Conservation (phyloP, 2,113 vertebrate genomes). For the Marmota monax region DNA sequence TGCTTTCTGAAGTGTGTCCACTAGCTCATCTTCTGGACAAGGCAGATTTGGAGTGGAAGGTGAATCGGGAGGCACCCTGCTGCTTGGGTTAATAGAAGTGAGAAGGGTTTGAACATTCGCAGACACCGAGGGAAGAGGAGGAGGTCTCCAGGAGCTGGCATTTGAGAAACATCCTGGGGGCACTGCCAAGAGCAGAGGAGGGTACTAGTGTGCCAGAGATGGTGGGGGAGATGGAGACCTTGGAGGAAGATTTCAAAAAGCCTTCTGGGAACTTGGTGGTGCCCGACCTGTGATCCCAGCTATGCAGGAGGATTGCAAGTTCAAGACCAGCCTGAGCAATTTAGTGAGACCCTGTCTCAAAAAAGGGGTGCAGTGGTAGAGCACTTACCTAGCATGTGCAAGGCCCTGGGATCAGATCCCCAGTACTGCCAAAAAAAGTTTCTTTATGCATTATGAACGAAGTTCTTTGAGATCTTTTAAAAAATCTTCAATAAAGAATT, state of each 20-base stretch:
- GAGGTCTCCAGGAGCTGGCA: neutral
- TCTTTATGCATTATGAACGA: neutral
- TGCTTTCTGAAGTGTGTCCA: neutral
- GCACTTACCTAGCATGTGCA: neutral
- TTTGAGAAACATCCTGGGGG: neutral
- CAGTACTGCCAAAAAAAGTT: too few relatives aligned
- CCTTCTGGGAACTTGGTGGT: neutral
- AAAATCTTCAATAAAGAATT: neutral
- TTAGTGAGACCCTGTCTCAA: neutral
- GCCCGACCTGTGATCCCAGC: neutral
- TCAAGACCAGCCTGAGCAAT: neutral
- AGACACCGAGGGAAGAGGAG: neutral
- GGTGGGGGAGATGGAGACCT: neutral
- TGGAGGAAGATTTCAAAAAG: neutral
- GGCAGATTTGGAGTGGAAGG: neutral
- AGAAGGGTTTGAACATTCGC: neutral
- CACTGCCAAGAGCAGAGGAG: neutral
- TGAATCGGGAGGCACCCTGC: neutral
- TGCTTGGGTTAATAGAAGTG: neutral
- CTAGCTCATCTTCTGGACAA: neutral
- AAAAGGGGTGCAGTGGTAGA: neutral
- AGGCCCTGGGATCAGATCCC: too few relatives aligned
- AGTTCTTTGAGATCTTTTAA: neutral
- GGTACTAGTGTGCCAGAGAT: neutral
- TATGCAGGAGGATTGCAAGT: neutral